A percentile compares a stretch with the other conserved stretches of the same genome.
Conservation (phyloP, 2,113 vertebrate species). For the Ginglymostoma cirratum region DNA sequence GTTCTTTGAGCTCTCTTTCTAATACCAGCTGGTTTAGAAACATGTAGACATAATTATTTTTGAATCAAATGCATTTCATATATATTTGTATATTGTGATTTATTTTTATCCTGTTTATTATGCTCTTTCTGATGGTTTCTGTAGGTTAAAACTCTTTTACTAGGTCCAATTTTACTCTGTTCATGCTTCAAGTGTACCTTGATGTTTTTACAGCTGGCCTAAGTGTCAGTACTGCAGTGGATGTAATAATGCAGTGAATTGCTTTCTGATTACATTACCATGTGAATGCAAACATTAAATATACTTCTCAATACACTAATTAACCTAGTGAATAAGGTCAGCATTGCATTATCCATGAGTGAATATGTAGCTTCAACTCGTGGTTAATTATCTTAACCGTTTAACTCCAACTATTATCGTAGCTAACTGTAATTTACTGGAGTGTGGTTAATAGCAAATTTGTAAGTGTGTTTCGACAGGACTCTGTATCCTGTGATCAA, state of each 20-base stretch:
- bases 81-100: neutral
- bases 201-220: slow-evolving; percentile 26
- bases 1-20: neutral
- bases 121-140: neutral
- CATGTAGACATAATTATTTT: neutral
- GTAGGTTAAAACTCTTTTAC: neutral
- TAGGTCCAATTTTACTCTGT: neutral
- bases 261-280: slow-evolving; percentile 33
- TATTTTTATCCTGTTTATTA: neutral
- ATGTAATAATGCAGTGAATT: slow-evolving; percentile 31
- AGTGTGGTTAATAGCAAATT: neutral
- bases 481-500: neutral
- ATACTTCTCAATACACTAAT: slow-evolving; percentile 18
- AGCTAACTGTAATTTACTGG: neutral
- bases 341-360: slow-evolving; percentile 10
- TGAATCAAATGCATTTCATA: neutral
- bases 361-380: slow-evolving; percentile 17
- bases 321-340: slow-evolving; percentile 24
- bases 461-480: neutral
- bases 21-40: neutral
- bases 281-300: slow-evolving; percentile 36
- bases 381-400: slow-evolving; percentile 30
- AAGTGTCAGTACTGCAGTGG: neutral
- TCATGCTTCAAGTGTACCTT: neutral
- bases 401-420: neutral